A percentile compares a stretch with the other conserved stretches of the same genome.
Evolutionary conservation across 2,797 vertebrate species (phyloP).

Genomic region (Aulostomus chinensis): DNA sequence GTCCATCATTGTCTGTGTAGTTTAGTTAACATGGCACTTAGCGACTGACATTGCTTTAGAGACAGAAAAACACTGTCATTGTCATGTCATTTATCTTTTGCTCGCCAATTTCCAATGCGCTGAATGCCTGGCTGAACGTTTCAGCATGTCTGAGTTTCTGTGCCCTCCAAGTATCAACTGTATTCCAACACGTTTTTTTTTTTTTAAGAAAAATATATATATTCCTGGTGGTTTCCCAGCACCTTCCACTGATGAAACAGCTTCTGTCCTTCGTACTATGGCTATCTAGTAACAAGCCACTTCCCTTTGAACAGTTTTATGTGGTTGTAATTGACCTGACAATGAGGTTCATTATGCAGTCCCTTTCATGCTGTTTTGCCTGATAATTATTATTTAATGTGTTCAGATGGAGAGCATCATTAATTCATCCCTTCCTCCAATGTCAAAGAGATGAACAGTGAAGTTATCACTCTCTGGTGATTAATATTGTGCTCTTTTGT

Average conservation of each 20-base stretch:
- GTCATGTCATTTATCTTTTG: constrained; percentile 68
- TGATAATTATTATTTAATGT: constrained; percentile 84
- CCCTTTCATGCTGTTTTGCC: constrained; percentile 81
- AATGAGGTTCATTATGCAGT: constrained; percentile 80
- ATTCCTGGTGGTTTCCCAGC: constrained; percentile 17
- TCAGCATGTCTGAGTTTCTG: constrained; percentile 31
- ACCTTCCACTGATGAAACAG: constrained; percentile 56
- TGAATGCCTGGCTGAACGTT: constrained; percentile 45
- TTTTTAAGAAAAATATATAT: too few relatives aligned
- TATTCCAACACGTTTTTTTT: too few relatives aligned
- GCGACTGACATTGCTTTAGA: constrained; percentile 67
- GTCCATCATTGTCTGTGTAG: constrained; percentile 75
- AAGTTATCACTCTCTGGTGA: constrained; percentile 79
- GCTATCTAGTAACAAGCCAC: constrained; percentile 67
- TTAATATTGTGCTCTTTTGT: constrained; percentile 82
- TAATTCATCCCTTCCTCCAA: constrained; percentile 83
- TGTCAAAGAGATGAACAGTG: constrained; percentile 84
- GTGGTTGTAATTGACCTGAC: constrained; percentile 80
- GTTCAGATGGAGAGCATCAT: constrained; percentile 80
- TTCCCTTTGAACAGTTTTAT: constrained; percentile 76
- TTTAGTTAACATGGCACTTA: constrained; percentile 76
- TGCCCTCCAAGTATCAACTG: constrained; percentile 47
- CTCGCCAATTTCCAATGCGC: constrained; percentile 55
- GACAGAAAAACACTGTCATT: constrained; percentile 68
- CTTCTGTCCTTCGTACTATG: constrained; percentile 59